phyloP scores from a whole-genome alignment of 2,888 invertebrate species.

The Coenonympha glycerion region DNA sequence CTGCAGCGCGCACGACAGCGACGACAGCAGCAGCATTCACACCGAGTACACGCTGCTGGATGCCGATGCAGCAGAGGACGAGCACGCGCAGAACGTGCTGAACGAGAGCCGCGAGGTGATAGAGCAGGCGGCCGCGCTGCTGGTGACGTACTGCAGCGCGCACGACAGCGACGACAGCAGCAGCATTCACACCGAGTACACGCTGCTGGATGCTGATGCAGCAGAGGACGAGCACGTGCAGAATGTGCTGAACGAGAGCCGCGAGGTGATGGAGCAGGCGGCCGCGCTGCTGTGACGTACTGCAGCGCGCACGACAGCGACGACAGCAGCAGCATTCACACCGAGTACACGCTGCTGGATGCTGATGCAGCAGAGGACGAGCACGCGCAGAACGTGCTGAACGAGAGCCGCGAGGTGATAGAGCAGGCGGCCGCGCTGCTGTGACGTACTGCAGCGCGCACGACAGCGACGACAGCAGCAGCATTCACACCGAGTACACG shows the following conservation, averaged over 20 bases:
- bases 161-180: conserved; percentile 67
- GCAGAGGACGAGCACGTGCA: conserved; percentile 55
- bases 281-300: conserved; percentile 59
- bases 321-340: conserved; percentile 65
- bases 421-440: conserved; percentile 54
- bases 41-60: conserved; percentile 67
- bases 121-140: conserved; percentile 48
- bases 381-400: conserved; percentile 61
- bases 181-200: conserved; percentile 67
- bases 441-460: conserved; percentile 67
- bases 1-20: conserved; percentile 65
- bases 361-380: conserved; percentile 54
- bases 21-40: conserved; percentile 65
- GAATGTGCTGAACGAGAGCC: conserved; percentile 65
- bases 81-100: conserved; percentile 61
- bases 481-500: conserved; percentile 66
- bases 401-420: conserved; percentile 58
- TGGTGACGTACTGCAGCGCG: conserved; percentile 65
- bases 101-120: conserved; percentile 61
- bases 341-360: conserved; percentile 64
- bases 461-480: conserved; percentile 66
- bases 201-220: conserved; percentile 57
- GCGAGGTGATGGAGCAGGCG: conserved; percentile 57
- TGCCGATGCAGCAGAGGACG: conserved; percentile 51
- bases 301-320: conserved; percentile 67